Base-by-base conservation (phyloP, 1,140 invertebrate genomes). In the Papilio polyxenes region DNA sequence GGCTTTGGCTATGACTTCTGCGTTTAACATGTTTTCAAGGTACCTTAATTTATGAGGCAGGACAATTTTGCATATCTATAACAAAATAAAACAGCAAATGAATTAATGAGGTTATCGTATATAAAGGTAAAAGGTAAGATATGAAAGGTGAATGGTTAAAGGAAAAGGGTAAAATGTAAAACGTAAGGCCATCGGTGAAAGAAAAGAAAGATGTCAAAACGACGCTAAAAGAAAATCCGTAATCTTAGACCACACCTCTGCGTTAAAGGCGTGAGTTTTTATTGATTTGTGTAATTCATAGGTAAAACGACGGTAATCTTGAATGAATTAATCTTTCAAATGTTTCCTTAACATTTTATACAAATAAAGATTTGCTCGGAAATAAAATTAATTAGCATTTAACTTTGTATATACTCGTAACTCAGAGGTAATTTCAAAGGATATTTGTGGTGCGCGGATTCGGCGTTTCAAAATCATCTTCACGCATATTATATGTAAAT, bases 21-120 rank as follows among this genome's bases (percentile, higher is more conserved):
- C 88, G 77, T 92, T 93, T n/a, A 93, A 77, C 92, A 93, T 93
- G 44, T 92, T 93, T 81, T 93, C 91, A 59, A 93, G 84, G 79
- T 93, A 93, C 51, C 92, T 81, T 10, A 93, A 82, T 80, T 93
- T 93, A 83, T 92, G 89, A 4, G 92, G 92, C n/a, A 93, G 81
- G 15, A 93, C 87, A 84, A 93, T 93, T 85, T 93, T 93, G 80
- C 84, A 84, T 44, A 88, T 79, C 92, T 93, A 88, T 75, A 86
- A 89, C 83, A 76, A 75, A 83, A 80, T 65, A 44, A 56, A 81
- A 78, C 69, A 81, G 53, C 53, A 53, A 83, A 9, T 48, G 8
- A 75, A 17, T 74, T 15, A 10, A 37, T n/a, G 3, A 13, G n/a
- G 11, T 59, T 59, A 44, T 44, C 5, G 15, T 17, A 17, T 53